Evolutionary conservation across 2,888 invertebrate genomes (phyloP).

Genomic region (Flabesymbios commensalis): DNA sequence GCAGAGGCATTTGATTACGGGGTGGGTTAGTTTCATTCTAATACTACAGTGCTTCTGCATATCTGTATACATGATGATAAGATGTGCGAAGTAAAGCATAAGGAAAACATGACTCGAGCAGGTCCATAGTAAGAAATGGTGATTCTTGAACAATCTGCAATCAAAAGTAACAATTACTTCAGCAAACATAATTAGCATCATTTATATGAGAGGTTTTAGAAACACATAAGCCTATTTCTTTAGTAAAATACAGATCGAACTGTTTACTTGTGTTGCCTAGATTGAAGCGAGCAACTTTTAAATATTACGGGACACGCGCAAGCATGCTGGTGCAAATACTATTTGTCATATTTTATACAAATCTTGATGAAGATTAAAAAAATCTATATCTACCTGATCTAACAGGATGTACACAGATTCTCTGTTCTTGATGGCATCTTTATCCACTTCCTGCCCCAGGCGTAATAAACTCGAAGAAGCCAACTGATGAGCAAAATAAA

Average conservation of each 20-base stretch:
- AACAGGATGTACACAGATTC: constrained; percentile 96
- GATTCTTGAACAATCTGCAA: constrained; percentile 93
- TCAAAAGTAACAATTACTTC: background rate
- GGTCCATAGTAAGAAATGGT: constrained; percentile 97
- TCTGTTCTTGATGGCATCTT: constrained; percentile 87
- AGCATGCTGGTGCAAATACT: no score
- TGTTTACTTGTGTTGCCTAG: no score
- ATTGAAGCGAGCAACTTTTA: no score
- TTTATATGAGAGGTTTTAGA: no score
- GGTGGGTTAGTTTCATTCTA: no score
- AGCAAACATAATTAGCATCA: no score
- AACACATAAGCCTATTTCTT: no score
- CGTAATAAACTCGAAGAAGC: constrained; percentile 94
- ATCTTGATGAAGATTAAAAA: no score
- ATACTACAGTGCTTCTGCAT: constrained; percentile 20
- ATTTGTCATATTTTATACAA: no score
- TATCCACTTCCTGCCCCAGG: constrained; percentile 92
- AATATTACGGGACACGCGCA: no score
- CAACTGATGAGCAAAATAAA: constrained; percentile 63
- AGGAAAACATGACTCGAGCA: constrained; percentile 98
- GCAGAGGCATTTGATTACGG: no score
- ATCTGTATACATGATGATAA: constrained; percentile 72
- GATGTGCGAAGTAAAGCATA: constrained; percentile 97
- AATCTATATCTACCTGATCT: constrained; percentile 79
- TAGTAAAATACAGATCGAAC: no score